phyloP scores from a whole-genome alignment of 2,888 invertebrate species.

The Drosophila tripunctata region DNA sequence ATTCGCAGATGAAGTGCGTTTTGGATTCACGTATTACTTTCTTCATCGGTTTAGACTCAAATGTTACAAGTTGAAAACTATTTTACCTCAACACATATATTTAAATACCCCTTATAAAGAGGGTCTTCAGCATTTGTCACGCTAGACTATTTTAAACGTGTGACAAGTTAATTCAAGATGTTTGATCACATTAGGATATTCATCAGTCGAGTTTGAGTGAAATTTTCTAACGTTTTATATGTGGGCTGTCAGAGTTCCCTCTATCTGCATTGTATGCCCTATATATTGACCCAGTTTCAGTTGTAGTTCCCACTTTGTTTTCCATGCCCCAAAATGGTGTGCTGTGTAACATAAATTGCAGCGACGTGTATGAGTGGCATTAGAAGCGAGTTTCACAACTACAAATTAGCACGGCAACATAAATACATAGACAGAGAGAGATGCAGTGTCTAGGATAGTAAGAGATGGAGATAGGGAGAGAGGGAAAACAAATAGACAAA shows the following conservation, averaged over 20 bases:
- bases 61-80: too few species aligned
- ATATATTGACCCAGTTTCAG: conserved; percentile 16
- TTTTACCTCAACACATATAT: too few species aligned
- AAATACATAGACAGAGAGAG: neutral
- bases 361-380: conserved; percentile 32
- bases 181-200: neutral
- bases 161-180: too few species aligned
- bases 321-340: conserved; percentile 24
- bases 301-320: conserved; percentile 6
- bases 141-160: neutral
- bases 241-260: conserved; percentile 14
- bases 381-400: conserved; percentile 37
- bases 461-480: neutral
- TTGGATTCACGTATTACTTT: too few species aligned
- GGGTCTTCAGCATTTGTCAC: too few species aligned
- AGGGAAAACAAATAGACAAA: neutral
- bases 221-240: conserved; percentile 32
- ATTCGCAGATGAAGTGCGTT: too few species aligned
- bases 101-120: too few species aligned
- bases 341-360: conserved; percentile 57
- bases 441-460: neutral
- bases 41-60: too few species aligned
- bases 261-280: neutral
- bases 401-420: conserved; percentile 47
- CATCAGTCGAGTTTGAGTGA: neutral